These are phyloP conservation scores for Cataglyphis cursor DNA, from an alignment of 2,888 invertebrate species.

Conservation along the genomic window DNA sequence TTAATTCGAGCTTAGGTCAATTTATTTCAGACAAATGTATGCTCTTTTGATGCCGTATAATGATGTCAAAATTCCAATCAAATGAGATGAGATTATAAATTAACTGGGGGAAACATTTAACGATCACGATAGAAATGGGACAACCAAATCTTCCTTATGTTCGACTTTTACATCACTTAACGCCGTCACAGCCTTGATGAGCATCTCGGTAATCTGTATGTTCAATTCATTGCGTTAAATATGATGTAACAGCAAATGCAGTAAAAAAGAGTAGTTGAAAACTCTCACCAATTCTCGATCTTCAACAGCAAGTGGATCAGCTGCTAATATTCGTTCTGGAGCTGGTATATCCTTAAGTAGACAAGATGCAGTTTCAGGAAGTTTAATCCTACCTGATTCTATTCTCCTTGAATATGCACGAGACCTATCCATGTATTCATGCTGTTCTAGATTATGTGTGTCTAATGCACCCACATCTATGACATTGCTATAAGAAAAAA, in stretches of 20 bases:
- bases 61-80: conserved; percentile 58
- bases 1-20: conserved; percentile 59
- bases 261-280: background rate
- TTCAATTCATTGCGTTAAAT: conserved; percentile 32
- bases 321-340: conserved; percentile 90
- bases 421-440: conserved; percentile 92
- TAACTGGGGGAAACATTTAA: conserved; percentile 58
- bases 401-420: conserved; percentile 85
- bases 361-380: conserved; percentile 87
- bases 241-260: background rate
- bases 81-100: conserved; percentile 52
- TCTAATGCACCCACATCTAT: conserved; percentile 98
- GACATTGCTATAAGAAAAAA: conserved; percentile 91
- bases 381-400: conserved; percentile 86
- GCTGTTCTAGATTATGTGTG: conserved; percentile 95
- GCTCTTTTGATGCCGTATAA: conserved; percentile 41
- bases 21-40: conserved; percentile 55
- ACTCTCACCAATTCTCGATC: conserved; percentile 92
- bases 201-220: conserved; percentile 91
- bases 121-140: conserved; percentile 90
- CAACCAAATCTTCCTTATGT: conserved; percentile 96
- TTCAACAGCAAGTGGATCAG: conserved; percentile 89
- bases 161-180: conserved; percentile 94
- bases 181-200: conserved; percentile 91
- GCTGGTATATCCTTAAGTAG: conserved; percentile 92